phyloP scores from a whole-genome alignment of 2,113 vertebrate genomes.

The Antennarius striatus region DNA sequence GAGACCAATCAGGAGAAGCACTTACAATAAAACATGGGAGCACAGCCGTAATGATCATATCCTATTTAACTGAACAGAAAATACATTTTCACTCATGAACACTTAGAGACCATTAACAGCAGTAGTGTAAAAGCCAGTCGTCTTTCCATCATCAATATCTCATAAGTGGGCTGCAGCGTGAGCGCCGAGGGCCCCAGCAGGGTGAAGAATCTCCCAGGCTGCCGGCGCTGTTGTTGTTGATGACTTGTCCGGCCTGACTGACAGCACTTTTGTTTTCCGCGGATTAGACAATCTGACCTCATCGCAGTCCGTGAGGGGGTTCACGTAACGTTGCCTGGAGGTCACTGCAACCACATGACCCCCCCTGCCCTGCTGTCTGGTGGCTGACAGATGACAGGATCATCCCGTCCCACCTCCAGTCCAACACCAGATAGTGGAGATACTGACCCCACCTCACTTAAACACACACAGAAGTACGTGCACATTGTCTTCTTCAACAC shows the following conservation, averaged over 20 bases:
- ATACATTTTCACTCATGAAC: conserved; percentile 55
- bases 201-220: conserved; percentile 54
- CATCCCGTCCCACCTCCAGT: conserved; percentile 19
- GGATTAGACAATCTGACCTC: conserved; percentile 84
- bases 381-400: conserved; percentile 31
- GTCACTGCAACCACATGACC: conserved; percentile 71
- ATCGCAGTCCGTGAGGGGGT: conserved; percentile 70
- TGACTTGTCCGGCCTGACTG: conserved; percentile 69
- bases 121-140: conserved; percentile 38
- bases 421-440: conserved; percentile 38
- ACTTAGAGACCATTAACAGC: conserved; percentile 76
- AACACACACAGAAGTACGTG: conserved; percentile 7
- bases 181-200: conserved; percentile 12
- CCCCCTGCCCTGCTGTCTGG: conserved; percentile 32
- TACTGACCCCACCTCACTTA: conserved; percentile 34
- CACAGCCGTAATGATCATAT: conserved; percentile 51
- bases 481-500: background rate
- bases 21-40: conserved; percentile 55
- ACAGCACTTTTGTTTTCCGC: conserved; percentile 80
- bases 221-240: conserved; percentile 36
- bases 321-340: conserved; percentile 71
- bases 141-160: conserved; percentile 72
- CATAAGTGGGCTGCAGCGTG: conserved; percentile 60
- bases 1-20: conserved; percentile 59
- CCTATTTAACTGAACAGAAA: conserved; percentile 62